Evolutionary conservation across 2,888 invertebrate species (phyloP).

Genomic region (Troglohyphantes excavatus): DNA sequence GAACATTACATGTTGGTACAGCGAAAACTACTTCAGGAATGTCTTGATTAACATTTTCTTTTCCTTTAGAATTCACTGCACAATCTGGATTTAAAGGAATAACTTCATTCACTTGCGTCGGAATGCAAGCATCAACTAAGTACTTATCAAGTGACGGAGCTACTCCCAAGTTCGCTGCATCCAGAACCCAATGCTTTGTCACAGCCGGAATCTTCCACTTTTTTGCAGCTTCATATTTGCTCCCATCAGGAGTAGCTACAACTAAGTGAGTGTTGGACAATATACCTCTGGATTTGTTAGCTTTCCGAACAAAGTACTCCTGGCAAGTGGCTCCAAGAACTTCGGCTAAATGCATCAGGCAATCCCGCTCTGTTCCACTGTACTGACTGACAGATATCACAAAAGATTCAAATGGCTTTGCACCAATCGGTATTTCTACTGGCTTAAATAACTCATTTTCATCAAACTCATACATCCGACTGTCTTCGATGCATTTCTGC

Average conservation of each 20-base stretch:
- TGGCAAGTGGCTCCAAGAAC: constrained; percentile 89
- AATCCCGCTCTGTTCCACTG: constrained; percentile 88
- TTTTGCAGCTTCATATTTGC: constrained; percentile 91
- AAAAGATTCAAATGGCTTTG: constrained; percentile 86
- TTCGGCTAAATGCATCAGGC: constrained; percentile 88
- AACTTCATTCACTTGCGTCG: neutral
- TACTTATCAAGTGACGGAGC: constrained; percentile 84
- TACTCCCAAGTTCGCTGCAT: constrained; percentile 86
- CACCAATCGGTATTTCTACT: constrained; percentile 82
- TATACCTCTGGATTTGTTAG: constrained; percentile 84
- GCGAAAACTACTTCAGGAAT: neutral
- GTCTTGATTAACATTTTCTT: constrained; percentile 18
- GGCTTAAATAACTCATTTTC: constrained; percentile 82
- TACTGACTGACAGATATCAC: constrained; percentile 92
- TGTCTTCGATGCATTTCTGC: constrained; percentile 82
- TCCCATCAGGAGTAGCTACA: constrained; percentile 88
- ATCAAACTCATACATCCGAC: constrained; percentile 80
- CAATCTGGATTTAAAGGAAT: neutral
- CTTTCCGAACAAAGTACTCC: constrained; percentile 87
- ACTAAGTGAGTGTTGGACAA: constrained; percentile 91
- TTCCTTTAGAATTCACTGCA: neutral
- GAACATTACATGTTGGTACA: neutral
- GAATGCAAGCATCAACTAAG: constrained; percentile 79
- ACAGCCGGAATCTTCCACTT: constrained; percentile 94
- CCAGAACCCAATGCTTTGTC: constrained; percentile 88